These are phyloP conservation scores for Perca flavescens DNA, from an alignment of 2,113 vertebrate genomes.

Conservation along the genomic window DNA sequence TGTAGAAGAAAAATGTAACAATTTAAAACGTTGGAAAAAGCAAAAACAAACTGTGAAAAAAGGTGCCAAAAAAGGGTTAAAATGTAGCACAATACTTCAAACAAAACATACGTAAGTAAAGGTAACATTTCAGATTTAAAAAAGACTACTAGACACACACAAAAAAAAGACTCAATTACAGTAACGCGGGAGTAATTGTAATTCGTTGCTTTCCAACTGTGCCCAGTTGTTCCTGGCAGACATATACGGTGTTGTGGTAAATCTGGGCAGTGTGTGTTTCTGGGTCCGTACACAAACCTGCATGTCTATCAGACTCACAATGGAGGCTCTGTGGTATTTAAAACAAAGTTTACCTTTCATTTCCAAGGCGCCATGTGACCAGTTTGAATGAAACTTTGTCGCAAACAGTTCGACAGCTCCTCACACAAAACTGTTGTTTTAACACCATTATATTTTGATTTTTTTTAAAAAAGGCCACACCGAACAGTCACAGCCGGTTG, in stretches of 20 bases:
- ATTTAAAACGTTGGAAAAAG: too few species aligned
- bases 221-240: not conserved
- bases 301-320: slow-evolving; percentile 45
- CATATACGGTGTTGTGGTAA: not conserved
- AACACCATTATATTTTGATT: slow-evolving; percentile 38
- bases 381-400: slow-evolving; percentile 40
- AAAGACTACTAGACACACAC: too few species aligned
- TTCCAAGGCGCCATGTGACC: slow-evolving; percentile 52
- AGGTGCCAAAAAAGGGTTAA: too few species aligned
- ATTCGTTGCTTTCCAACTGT: too few species aligned
- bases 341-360: slow-evolving; percentile 56
- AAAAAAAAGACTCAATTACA: too few species aligned
- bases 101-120: too few species aligned
- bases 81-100: too few species aligned
- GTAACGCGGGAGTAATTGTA: too few species aligned
- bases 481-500: slow-evolving; percentile 30
- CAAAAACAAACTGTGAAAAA: too few species aligned
- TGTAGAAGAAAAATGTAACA: too few species aligned
- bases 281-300: slow-evolving; percentile 20
- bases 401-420: slow-evolving; percentile 32
- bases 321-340: not conserved
- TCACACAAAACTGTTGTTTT: slow-evolving; percentile 39
- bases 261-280: slow-evolving; percentile 9
- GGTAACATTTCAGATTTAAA: too few species aligned
- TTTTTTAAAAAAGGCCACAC: slow-evolving; percentile 4